A percentile compares a stretch with the other conserved stretches of the same genome.
phyloP scores from a whole-genome alignment of 2,888 invertebrate species.

The Perdita meconis region DNA sequence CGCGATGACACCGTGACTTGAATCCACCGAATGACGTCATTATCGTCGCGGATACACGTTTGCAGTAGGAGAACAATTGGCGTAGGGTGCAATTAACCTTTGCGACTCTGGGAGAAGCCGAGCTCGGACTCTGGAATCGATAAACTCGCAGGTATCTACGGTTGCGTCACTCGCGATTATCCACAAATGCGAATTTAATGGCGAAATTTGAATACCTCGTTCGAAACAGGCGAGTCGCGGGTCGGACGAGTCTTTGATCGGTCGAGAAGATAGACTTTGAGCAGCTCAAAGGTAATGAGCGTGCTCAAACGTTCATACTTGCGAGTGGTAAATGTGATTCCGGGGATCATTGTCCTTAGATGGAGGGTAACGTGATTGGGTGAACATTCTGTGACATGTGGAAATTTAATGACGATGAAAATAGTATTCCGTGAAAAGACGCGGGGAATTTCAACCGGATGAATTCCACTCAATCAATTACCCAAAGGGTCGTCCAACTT shows the following conservation, averaged over 20 bases:
- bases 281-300: slow-evolving; percentile 18
- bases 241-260: slow-evolving; percentile 37
- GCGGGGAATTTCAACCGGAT: no score
- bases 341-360: slow-evolving; percentile 14
- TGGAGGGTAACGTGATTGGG: background rate
- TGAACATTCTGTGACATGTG: background rate
- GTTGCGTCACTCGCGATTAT: slow-evolving; percentile 49
- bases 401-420: background rate
- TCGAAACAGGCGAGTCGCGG: slow-evolving; percentile 31
- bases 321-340: slow-evolving; percentile 35
- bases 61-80: slow-evolving; percentile 43
- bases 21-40: slow-evolving; percentile 32
- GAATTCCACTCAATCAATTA: no score
- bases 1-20: slow-evolving; percentile 16
- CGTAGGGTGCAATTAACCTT: slow-evolving; percentile 64
- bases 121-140: slow-evolving; percentile 37
- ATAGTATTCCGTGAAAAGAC: background rate
- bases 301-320: slow-evolving; percentile 32
- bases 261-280: slow-evolving; percentile 21
- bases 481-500: background rate
- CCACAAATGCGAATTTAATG: slow-evolving; percentile 55
- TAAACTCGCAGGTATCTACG: slow-evolving; percentile 35
- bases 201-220: slow-evolving; percentile 53
- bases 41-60: slow-evolving; percentile 30
- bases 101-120: slow-evolving; percentile 28